phyloP scores from a whole-genome alignment of 2,888 invertebrate species.

The Anoncus sp. region DNA sequence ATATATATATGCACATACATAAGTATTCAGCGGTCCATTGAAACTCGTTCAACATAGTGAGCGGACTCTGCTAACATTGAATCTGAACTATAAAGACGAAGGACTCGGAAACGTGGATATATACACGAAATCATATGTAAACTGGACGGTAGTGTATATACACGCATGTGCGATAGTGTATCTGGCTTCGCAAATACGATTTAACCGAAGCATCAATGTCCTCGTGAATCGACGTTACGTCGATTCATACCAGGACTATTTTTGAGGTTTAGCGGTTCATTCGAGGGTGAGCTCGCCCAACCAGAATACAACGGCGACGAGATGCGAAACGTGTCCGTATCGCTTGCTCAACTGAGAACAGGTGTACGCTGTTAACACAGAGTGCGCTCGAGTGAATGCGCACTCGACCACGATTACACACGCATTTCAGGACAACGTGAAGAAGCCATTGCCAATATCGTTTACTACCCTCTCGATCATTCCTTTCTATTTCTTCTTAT shows the following conservation, averaged over 20 bases:
- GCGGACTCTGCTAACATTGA: slow-evolving; percentile 27
- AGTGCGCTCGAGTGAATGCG: slow-evolving; percentile 46
- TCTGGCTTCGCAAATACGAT: neutral
- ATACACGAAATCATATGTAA: neutral
- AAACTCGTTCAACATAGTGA: slow-evolving; percentile 27
- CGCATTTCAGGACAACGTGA: slow-evolving; percentile 40
- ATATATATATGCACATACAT: neutral
- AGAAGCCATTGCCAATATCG: slow-evolving; percentile 52
- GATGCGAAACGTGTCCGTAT: slow-evolving; percentile 12
- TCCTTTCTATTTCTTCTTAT: slow-evolving; percentile 16
- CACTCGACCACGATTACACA: slow-evolving; percentile 70
- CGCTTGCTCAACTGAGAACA: slow-evolving; percentile 29
- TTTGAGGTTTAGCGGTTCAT: slow-evolving; percentile 9
- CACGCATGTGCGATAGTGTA: neutral
- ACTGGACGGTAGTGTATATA: neutral
- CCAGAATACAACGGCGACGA: neutral
- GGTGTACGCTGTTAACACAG: slow-evolving; percentile 42
- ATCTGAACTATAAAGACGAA: slow-evolving; percentile 26
- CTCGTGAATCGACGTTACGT: slow-evolving; percentile 27
- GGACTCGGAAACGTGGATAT: slow-evolving; percentile 3
- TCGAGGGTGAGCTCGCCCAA: neutral
- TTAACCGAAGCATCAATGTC: slow-evolving; percentile 11
- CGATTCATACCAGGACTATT: slow-evolving; percentile 25
- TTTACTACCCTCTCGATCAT: slow-evolving; percentile 28
- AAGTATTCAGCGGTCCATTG: neutral